Percentiles rank a stretch among this genome's conserved stretches.
phyloP scores from a whole-genome alignment of 2,888 invertebrate species.

The Tinea trinotella region DNA sequence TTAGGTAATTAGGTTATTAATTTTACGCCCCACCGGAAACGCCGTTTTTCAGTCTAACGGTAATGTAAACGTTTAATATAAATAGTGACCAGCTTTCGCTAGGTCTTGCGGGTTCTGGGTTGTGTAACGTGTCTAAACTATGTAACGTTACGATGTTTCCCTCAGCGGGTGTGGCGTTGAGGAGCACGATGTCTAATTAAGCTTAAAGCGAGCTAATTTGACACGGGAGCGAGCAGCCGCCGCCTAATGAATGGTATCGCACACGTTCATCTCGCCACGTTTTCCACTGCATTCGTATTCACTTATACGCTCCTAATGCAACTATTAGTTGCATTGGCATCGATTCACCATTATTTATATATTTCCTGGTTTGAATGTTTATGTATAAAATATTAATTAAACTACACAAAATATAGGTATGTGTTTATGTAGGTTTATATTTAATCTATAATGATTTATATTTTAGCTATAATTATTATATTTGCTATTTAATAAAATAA shows the following conservation, averaged over 20 bases:
- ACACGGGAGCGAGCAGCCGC: slow-evolving; percentile 51
- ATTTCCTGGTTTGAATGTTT: no score
- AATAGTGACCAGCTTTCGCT: background rate
- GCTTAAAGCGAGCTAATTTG: slow-evolving; percentile 61
- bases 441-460: no score
- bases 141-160: background rate
- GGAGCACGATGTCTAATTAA: slow-evolving; percentile 52
- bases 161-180: slow-evolving; percentile 8
- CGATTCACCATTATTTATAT: background rate
- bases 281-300: background rate
- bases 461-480: no score
- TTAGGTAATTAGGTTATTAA: slow-evolving; percentile 18
- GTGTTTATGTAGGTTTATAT: no score
- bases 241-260: slow-evolving; percentile 70
- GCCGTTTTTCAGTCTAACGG: slow-evolving; percentile 11
- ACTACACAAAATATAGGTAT: no score
- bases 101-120: background rate
- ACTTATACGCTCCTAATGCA: slow-evolving; percentile 1
- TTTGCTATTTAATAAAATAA: no score
- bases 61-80: background rate
- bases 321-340: background rate
- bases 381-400: no score
- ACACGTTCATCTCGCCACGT: slow-evolving; percentile 61
- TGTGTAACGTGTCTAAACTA: background rate
- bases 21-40: slow-evolving; percentile 13